Percentiles rank a stretch among this genome's conserved stretches.
Evolutionary conservation across 2,888 invertebrate species (phyloP).

Genomic region (Patella depressa): DNA sequence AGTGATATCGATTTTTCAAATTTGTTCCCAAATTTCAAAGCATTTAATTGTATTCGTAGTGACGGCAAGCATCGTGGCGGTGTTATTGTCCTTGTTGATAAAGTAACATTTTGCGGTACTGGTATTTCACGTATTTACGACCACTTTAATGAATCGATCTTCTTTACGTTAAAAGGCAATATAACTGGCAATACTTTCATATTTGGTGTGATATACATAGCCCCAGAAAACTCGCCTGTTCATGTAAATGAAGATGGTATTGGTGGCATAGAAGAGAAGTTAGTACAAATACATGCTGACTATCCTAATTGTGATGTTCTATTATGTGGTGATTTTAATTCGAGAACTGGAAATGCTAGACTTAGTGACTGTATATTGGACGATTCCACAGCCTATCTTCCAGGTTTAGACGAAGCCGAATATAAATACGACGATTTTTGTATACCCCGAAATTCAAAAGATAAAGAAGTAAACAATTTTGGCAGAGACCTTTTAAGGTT

Average conservation of each 20-base stretch:
- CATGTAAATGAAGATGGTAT: neutral
- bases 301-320: neutral
- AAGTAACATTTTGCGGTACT: neutral
- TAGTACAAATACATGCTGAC: neutral
- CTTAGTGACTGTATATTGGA: neutral
- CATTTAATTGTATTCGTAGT: neutral
- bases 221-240: neutral
- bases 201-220: neutral
- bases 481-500: neutral
- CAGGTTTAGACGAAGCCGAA: neutral
- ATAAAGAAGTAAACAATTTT: neutral
- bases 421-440: neutral
- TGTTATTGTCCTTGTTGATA: neutral
- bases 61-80: neutral
- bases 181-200: neutral
- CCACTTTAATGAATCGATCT: neutral
- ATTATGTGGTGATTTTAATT: neutral
- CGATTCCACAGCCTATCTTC: neutral
- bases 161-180: neutral
- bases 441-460: neutral
- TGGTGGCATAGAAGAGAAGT: neutral
- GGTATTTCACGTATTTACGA: neutral
- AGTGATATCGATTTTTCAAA: neutral
- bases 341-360: neutral
- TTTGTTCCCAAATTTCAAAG: constrained; percentile 1